Conservation (phyloP, 1,140 invertebrate genomes). For the Listronotus bonariensis region DNA sequence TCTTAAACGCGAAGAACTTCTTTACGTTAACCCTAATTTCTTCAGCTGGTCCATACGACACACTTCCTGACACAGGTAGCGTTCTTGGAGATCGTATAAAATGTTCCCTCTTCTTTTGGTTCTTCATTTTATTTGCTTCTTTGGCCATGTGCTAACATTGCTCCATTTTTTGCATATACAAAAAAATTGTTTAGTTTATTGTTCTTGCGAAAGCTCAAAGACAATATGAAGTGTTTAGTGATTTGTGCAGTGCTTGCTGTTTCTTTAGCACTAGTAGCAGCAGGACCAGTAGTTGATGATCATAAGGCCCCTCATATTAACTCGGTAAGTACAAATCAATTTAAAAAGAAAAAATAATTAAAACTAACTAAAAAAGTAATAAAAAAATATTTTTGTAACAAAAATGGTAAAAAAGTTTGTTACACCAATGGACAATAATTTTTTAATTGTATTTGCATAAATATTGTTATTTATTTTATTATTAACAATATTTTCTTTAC, state of each 20-base stretch:
- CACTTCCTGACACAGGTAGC: conserved; percentile 44
- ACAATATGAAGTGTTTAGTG: conserved; percentile 51
- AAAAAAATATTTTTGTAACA: too few species aligned
- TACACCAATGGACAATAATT: too few species aligned
- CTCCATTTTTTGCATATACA: conserved; percentile 18
- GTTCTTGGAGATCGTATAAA: conserved; percentile 49
- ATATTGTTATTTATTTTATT: too few species aligned
- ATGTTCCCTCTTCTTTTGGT: conserved; percentile 47
- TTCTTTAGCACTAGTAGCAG: conserved; percentile 40
- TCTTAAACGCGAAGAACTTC: conserved; percentile 18
- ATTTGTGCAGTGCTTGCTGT: conserved; percentile 50
- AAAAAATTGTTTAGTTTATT: conserved; percentile 20
- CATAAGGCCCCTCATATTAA: conserved; percentile 48
- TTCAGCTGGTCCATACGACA: conserved; percentile 55
- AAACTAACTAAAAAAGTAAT: too few species aligned
- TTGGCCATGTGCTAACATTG: conserved; percentile 47
- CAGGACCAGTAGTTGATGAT: conserved; percentile 53
- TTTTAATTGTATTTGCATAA: too few species aligned
- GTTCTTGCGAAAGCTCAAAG: conserved; percentile 19
- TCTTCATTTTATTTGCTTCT: conserved; percentile 53
- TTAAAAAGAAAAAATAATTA: too few species aligned
- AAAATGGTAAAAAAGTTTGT: too few species aligned
- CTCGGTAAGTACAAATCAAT: conserved; percentile 45
- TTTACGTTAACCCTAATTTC: conserved; percentile 52
- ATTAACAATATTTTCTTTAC: too few species aligned